phyloP scores from a whole-genome alignment of 92 coral and sea anemone species.

The Parazoanthus darwini region DNA sequence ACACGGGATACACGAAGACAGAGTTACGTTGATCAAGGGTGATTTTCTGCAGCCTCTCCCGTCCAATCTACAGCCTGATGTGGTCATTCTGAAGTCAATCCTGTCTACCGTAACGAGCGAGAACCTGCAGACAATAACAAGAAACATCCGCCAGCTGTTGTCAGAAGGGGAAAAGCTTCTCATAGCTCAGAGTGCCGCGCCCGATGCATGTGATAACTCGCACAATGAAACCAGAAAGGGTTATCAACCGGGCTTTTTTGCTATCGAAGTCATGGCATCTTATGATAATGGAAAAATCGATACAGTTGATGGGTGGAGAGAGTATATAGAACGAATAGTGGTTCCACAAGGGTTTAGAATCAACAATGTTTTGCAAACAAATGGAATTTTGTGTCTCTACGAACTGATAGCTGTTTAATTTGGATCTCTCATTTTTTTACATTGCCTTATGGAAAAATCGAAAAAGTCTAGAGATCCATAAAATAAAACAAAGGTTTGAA shows the following conservation, averaged over 20 bases:
- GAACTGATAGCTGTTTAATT: constrained; percentile 20
- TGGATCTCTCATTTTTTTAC: neutral
- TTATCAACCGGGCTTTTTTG: constrained; percentile 6
- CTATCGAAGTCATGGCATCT: constrained; percentile 14
- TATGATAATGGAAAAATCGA: constrained; percentile 26
- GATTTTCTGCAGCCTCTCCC: constrained; percentile 33
- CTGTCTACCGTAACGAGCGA: constrained; percentile 14
- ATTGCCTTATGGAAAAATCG: too few relatives aligned
- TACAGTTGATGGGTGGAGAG: constrained; percentile 8
- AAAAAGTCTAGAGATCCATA: too few relatives aligned
- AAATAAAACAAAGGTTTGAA: too few relatives aligned
- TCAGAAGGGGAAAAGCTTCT: neutral
- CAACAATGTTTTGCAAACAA: constrained; percentile 16
- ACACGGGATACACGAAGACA: constrained; percentile 9
- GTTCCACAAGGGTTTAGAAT: constrained; percentile 24
- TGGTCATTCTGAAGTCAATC: constrained; percentile 10
- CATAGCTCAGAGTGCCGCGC: constrained; percentile 11
- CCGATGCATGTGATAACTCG: constrained; percentile 21
- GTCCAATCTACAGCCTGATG: neutral
- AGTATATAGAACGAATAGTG: constrained; percentile 7
- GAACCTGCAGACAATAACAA: neutral
- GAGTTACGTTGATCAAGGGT: constrained; percentile 12
- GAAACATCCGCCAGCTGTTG: neutral
- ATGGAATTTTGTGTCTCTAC: constrained; percentile 18
- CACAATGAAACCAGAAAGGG: constrained; percentile 29